phyloP scores from a whole-genome alignment of 2,113 vertebrate genomes.

The Brachypodius melanocephalos region DNA sequence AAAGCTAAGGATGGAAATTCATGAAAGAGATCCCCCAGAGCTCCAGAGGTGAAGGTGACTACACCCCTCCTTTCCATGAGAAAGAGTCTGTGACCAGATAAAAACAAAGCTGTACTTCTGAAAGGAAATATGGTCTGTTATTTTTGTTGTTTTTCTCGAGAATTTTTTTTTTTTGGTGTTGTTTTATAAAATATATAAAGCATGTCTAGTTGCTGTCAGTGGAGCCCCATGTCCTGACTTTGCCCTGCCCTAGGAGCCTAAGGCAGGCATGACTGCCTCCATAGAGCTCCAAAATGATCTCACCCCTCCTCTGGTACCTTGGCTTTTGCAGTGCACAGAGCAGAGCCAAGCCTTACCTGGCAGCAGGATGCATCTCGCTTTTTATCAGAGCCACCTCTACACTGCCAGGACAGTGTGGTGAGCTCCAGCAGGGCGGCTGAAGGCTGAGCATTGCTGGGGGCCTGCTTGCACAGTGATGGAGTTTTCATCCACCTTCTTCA shows the following conservation, averaged over 20 bases:
- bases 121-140: neutral
- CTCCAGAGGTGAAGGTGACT: neutral
- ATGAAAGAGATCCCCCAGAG: neutral
- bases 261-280: neutral
- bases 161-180: neutral
- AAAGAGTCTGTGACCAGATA: neutral
- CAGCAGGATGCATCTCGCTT: slow-evolving; percentile 4
- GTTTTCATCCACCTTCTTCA: neutral
- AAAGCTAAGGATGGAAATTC: neutral
- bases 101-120: neutral
- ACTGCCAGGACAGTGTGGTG: neutral
- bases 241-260: neutral
- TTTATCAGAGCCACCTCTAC: slow-evolving; percentile 32
- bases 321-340: neutral
- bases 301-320: neutral
- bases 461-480: neutral
- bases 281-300: neutral
- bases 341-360: slow-evolving; percentile 7
- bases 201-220: neutral
- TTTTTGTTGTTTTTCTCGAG: neutral
- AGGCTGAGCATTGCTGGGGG: neutral
- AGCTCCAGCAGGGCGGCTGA: neutral
- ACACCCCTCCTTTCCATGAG: neutral
- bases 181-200: neutral
- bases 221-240: neutral